These are phyloP conservation scores for Blastomussa wellsi DNA, from an alignment of 92 coral and sea anemone species.

Conservation along the genomic window DNA sequence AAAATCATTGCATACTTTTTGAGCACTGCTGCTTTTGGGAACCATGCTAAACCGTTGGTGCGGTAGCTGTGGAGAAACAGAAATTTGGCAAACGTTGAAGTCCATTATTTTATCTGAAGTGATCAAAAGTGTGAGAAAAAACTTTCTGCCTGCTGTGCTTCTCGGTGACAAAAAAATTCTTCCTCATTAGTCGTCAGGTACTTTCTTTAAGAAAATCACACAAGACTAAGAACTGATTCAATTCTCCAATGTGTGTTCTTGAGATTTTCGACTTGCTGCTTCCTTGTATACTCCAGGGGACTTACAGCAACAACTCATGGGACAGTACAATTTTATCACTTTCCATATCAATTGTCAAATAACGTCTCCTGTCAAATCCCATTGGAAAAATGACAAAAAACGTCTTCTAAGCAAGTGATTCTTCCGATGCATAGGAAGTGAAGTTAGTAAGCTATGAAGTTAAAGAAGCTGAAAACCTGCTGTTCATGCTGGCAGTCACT, in stretches of 20 bases:
- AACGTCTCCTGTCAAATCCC: neutral
- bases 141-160: constrained; percentile 25
- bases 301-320: constrained; percentile 14
- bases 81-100: constrained; percentile 8
- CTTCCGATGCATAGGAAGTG: neutral
- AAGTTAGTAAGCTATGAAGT: too few species aligned
- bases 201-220: constrained; percentile 13
- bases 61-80: constrained; percentile 23
- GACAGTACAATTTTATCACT: neutral
- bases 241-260: constrained; percentile 9
- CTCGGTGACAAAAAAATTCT: constrained; percentile 6
- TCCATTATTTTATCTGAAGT: constrained; percentile 16
- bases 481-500: constrained; percentile 13
- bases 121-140: constrained; percentile 25
- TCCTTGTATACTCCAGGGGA: constrained; percentile 27
- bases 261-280: too few species aligned
- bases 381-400: neutral
- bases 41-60: constrained; percentile 15
- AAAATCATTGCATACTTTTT: constrained; percentile 1
- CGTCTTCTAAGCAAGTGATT: neutral
- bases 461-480: too few species aligned
- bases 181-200: constrained; percentile 12
- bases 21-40: constrained; percentile 25
- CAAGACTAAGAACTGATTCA: neutral
- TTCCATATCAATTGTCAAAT: constrained; percentile 6